phyloP scores from a whole-genome alignment of 2,888 invertebrate genomes.

The Ferrisia virgata region DNA sequence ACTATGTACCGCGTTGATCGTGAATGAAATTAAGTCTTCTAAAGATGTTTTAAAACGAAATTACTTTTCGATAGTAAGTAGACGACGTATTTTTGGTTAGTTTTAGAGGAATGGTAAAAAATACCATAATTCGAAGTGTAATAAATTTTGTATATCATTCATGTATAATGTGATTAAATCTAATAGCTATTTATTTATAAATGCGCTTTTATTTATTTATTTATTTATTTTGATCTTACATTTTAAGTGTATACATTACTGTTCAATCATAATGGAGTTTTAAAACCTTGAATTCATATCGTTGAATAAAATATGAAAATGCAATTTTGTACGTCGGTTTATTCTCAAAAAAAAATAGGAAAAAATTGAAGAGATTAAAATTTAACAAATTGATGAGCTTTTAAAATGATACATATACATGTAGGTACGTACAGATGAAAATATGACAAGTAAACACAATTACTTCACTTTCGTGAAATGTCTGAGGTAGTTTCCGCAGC shows the following conservation, averaged over 20 bases:
- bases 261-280: neutral
- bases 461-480: slow-evolving; percentile 21
- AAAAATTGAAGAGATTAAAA: neutral
- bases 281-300: neutral
- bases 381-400: neutral
- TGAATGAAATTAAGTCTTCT: no score
- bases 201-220: neutral
- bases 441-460: neutral
- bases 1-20: neutral
- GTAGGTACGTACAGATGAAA: neutral
- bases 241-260: neutral
- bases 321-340: neutral
- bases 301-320: slow-evolving; percentile 8
- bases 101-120: neutral
- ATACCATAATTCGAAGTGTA: neutral
- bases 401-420: no score
- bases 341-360: neutral
- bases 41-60: neutral
- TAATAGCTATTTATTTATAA: neutral
- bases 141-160: neutral
- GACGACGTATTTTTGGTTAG: neutral
- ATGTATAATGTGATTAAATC: neutral
- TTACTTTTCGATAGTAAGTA: neutral
- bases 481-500: slow-evolving; percentile 37
- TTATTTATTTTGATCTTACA: neutral